Base-by-base conservation (phyloP, 2,797 vertebrate species). In the Anomalospiza imberbis region DNA sequence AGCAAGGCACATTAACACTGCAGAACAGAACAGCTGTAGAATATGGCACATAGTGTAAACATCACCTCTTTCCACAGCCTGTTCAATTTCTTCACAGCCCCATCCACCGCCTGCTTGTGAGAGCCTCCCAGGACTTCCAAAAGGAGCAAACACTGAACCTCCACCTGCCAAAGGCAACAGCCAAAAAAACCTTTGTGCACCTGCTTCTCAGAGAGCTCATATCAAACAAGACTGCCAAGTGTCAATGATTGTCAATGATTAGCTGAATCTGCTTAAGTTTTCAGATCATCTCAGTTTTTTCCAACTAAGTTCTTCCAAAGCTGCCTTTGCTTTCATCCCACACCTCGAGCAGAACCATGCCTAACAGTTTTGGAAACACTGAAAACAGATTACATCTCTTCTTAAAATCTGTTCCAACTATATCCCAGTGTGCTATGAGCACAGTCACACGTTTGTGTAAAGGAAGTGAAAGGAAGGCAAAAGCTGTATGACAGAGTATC, bases 41-140 rank as follows among this genome's bases (percentile, higher is more conserved):
- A 36, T 13, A 24, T 4, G 26, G n/a, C 25, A 71, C 8, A 1
- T 17, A 38, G 70, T 7, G 25, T 14, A 66, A 12, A 32, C 10
- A 12, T 98, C 88, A 99, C 99, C 97, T 99, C 98, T 55, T 98
- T 98, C 99, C 99, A 99, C 60, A 99, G 98, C 65, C 97, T 98
- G 88, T 96, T 98, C 91, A 99, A 94, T 68, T 98, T 99, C 97
- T 99, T 99, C 78, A 98, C 96, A 3, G 97, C 98, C 3, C 99
- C 98, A 61, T 98, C 97, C 90, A 99, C 97, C 0, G 99, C 98
- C 2, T 98, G 99, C 86, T 95, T 98, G 72, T 98, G 99, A 76
- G 98, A 99, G 82, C 99, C 99, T 16, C 99, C 99, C 72, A 99
- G 96, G 71, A 99, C 98, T 95, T 99, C 99, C 51, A 99, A 95